Evolutionary conservation across 2,113 vertebrate species (phyloP).

Genomic region (Pelobates fuscus): DNA sequence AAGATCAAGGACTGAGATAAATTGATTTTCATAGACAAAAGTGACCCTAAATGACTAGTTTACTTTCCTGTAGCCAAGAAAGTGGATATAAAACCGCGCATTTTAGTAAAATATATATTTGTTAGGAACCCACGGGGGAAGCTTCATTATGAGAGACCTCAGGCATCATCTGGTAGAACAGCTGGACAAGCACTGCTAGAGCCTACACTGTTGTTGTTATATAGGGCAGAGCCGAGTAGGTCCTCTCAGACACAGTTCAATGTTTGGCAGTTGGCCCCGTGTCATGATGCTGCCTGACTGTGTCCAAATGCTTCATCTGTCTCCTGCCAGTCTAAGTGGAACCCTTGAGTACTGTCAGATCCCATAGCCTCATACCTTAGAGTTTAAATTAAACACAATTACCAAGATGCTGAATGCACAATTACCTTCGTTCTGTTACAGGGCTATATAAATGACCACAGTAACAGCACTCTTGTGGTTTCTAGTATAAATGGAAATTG

Average conservation of each 20-base stretch:
- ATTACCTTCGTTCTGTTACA: not conserved
- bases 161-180: conserved; percentile 28
- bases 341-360: not conserved
- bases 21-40: no score
- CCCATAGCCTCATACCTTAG: no score
- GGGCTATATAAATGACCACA: no score
- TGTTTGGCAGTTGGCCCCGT: conserved; percentile 14
- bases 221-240: conserved; percentile 32
- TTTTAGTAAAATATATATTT: not conserved
- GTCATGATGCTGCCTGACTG: not conserved
- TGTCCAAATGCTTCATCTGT: not conserved
- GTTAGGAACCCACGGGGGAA: not conserved
- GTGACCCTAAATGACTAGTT: no score
- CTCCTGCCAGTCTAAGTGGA: not conserved
- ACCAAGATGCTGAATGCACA: not conserved
- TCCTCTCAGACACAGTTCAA: conserved; percentile 2
- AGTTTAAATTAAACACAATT: no score
- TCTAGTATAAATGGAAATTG: no score
- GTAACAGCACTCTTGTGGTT: no score
- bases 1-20: no score
- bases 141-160: conserved; percentile 5
- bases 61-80: no score
- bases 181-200: conserved; percentile 25
- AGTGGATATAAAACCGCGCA: no score
- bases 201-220: not conserved